Conservation (phyloP, 2,113 vertebrate genomes). For the Rafetus swinhoei region DNA sequence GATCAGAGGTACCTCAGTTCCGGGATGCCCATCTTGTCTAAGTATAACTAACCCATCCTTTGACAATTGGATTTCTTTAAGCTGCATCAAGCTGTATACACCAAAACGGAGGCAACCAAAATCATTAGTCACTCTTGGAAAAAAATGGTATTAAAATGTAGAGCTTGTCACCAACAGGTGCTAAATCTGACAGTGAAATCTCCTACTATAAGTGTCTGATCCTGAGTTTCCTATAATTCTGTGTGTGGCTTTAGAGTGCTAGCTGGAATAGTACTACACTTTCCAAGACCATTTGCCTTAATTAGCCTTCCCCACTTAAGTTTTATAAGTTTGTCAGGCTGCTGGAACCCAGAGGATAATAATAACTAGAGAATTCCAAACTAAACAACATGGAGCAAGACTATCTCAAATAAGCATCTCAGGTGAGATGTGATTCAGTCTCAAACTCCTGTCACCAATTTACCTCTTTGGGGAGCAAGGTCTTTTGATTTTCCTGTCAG, state of each 20-base stretch:
- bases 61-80: background rate
- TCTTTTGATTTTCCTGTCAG: conserved; percentile 29
- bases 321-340: background rate
- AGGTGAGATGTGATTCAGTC: background rate
- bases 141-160: background rate
- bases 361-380: background rate
- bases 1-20: background rate
- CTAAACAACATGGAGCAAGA: background rate
- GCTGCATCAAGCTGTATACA: no score
- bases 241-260: background rate
- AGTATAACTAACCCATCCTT: background rate
- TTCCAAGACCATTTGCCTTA: background rate
- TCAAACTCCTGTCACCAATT: background rate
- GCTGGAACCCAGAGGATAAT: background rate
- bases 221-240: conserved; percentile 18
- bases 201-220: background rate
- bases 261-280: background rate
- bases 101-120: background rate
- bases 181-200: conserved; percentile 32
- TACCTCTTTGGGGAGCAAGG: background rate
- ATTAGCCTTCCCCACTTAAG: background rate
- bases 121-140: background rate
- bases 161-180: background rate
- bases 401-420: conserved; percentile 8
- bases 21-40: background rate